phyloP scores from a whole-genome alignment of 2,888 invertebrate genomes.

The Creontiades dilutus region DNA sequence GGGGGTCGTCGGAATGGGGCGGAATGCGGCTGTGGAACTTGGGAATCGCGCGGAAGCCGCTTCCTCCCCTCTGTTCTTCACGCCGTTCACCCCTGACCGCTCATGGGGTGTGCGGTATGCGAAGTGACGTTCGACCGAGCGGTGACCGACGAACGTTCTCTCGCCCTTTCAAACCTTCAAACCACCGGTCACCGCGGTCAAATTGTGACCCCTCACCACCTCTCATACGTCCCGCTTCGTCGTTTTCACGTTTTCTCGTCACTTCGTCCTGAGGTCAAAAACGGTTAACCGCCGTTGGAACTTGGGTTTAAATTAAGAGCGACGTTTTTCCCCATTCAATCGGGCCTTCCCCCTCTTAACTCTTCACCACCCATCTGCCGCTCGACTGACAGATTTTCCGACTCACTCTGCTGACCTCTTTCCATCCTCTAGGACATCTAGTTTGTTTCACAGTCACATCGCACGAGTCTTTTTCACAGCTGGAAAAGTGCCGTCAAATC shows the following conservation, averaged over 20 bases:
- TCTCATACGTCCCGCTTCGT: neutral
- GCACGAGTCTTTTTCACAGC: too few species aligned
- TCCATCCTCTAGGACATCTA: too few species aligned
- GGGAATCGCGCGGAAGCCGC: neutral
- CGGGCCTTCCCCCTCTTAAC: neutral
- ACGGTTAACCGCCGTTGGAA: constrained; percentile 20
- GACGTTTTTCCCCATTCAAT: neutral
- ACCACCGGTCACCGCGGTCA: neutral
- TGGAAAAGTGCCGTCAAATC: too few species aligned
- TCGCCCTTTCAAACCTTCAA: too few species aligned
- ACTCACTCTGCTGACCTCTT: too few species aligned
- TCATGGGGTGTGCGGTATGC: neutral
- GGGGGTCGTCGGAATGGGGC: neutral
- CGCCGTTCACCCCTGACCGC: neutral
- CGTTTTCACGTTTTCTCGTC: neutral
- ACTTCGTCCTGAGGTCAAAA: constrained; percentile 5
- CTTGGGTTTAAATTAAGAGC: constrained; percentile 14
- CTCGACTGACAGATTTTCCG: too few species aligned
- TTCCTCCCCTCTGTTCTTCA: neutral
- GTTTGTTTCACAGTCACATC: too few species aligned
- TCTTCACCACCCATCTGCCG: too few species aligned
- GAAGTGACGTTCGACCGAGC: neutral
- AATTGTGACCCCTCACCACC: neutral
- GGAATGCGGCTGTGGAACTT: neutral
- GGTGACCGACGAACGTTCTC: neutral